Evolutionary conservation across 2,113 vertebrate genomes (phyloP).

Genomic region (Halichoeres trimaculatus): DNA sequence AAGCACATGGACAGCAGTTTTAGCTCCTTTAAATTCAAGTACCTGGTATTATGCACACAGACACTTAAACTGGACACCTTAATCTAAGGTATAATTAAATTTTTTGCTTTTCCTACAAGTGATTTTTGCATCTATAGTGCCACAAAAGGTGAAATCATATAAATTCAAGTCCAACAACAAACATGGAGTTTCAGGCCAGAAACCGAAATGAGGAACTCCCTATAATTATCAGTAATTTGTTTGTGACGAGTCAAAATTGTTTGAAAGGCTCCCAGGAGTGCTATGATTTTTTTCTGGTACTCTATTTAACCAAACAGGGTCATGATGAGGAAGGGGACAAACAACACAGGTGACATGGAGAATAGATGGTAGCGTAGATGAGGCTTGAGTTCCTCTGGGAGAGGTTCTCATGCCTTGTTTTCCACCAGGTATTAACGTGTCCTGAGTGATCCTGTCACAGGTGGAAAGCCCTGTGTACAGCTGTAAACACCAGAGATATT

Average conservation of each 20-base stretch:
- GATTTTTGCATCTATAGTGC: too few relatives aligned
- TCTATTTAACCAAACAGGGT: background rate
- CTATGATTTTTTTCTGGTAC: too few relatives aligned
- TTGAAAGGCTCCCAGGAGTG: background rate
- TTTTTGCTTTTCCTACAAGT: background rate
- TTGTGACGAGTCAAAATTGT: background rate
- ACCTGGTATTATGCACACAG: background rate
- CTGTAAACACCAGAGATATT: background rate
- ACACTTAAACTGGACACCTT: background rate
- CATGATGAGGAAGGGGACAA: background rate
- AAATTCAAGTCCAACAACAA: too few relatives aligned
- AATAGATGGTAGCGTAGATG: background rate
- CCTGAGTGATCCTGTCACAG: background rate
- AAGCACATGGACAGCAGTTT: background rate
- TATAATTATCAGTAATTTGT: background rate
- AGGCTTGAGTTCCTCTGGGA: background rate
- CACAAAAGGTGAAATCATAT: too few relatives aligned
- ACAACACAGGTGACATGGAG: background rate
- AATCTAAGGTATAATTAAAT: background rate
- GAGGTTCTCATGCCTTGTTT: background rate
- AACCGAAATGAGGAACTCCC: background rate
- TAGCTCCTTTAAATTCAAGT: background rate
- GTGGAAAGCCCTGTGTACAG: background rate
- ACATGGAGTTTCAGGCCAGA: background rate
- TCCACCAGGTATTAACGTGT: background rate